Evolutionary conservation across 2,797 vertebrate species (phyloP), one percentile per base, ranked within the genome.

Genomic region (Arvicola amphibius): DNA sequence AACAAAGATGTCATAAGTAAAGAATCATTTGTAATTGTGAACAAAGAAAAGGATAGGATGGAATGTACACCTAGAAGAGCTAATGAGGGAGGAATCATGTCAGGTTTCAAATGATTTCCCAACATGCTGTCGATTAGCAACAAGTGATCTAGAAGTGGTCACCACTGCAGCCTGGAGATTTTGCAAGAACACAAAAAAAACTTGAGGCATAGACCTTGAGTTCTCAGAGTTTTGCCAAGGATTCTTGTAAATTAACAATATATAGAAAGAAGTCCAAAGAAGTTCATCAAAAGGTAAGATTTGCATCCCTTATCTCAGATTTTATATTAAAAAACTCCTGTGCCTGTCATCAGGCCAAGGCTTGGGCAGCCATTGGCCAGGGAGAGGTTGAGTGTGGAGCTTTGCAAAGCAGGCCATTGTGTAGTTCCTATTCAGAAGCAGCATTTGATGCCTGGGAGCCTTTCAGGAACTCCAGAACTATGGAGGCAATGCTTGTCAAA

Each of bases 221-320:
- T 16, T 59, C 6, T 86, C 65, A 59, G 29, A 11, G 2, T n/a
- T 86, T 25, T 71, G 32, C 78, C 84, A 92, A 74, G 61, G 21
- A 83, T 53, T 29, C 71, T 63, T 19, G 40, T 73, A 59, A 84
- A 59, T 84, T 69, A 71, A 34, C 43, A 32, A 63, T 53, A 27
- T 11, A 40, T 23, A 56, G 40, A 32, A 65, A 56, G 40, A 32
- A 65, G 40, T 83, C 37, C 78, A 77, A 56, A 8, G 1, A 48
- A 84, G 76, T 11, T n/a, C 73, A 23, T 32, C 13, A 17, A 90
- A 74, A 94, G 95, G 90, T 96, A 95, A 95, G 93, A 92, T 23
- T 76, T 14, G 46, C 51, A 65, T 53, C 51, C 94, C 12, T 27
- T 59, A 67, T 19, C 21, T 29, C 43, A 77, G 29, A 89, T 43